phyloP scores from a whole-genome alignment of 2,888 invertebrate genomes.

The Lapara coniferarum region DNA sequence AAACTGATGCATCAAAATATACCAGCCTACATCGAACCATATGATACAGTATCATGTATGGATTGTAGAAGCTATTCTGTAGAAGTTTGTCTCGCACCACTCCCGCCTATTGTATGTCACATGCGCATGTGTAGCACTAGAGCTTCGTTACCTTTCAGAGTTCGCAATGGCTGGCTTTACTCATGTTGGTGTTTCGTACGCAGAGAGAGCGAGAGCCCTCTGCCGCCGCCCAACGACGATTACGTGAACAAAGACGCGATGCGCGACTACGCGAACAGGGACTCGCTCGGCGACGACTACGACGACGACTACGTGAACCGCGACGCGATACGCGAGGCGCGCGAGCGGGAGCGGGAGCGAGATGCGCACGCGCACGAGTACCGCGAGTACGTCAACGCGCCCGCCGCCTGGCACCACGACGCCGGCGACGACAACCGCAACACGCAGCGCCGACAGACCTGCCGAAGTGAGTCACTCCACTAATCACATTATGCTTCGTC shows the following conservation, averaged over 20 bases:
- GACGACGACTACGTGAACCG: conserved; percentile 80
- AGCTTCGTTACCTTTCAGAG: conserved; percentile 70
- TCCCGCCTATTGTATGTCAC: not conserved
- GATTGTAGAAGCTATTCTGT: not conserved
- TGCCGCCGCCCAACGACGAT: conserved; percentile 71
- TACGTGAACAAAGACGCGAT: conserved; percentile 77
- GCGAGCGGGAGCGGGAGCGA: conserved; percentile 65
- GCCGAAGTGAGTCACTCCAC: not conserved
- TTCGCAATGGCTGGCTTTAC: conserved; percentile 72
- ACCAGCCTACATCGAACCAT: not conserved
- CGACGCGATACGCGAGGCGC: conserved; percentile 79
- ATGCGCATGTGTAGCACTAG: conserved; percentile 60
- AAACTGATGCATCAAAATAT: not conserved
- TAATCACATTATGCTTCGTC: too few relatives aligned
- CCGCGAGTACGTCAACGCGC: conserved; percentile 80
- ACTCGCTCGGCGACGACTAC: conserved; percentile 77
- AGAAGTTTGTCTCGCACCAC: conserved; percentile 1
- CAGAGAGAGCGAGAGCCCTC: conserved; percentile 80
- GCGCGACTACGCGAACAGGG: conserved; percentile 75
- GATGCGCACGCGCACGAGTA: conserved; percentile 70
- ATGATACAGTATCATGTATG: not conserved
- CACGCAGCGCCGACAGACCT: conserved; percentile 68
- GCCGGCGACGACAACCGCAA: conserved; percentile 70
- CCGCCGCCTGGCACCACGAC: conserved; percentile 68
- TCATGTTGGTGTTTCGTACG: conserved; percentile 80